A percentile compares a stretch with the other conserved stretches of the same genome.
phyloP scores from a whole-genome alignment of 2,113 vertebrate genomes.

The Equus przewalskii region DNA sequence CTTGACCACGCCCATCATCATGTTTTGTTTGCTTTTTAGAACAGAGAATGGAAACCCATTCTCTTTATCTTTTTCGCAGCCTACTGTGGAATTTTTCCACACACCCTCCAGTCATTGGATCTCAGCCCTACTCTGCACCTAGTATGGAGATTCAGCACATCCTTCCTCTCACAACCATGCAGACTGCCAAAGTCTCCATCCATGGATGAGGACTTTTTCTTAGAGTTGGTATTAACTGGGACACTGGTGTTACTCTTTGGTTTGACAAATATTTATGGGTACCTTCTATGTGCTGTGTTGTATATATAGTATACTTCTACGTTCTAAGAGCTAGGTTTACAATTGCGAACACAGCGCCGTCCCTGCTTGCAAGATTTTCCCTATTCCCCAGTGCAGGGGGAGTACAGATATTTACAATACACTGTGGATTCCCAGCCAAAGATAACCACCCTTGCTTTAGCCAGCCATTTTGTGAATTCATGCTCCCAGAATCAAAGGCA shows the following conservation, averaged over 20 bases:
- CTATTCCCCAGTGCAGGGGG: background rate
- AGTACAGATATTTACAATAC: background rate
- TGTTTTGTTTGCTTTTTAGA: background rate
- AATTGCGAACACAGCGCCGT: background rate
- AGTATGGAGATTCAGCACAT: accelerated
- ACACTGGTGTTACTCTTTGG: background rate
- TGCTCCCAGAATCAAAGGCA: background rate
- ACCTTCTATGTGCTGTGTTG: background rate
- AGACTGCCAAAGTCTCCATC: background rate
- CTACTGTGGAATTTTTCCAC: background rate
- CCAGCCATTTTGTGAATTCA: background rate
- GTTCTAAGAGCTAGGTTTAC: background rate
- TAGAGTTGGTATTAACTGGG: background rate
- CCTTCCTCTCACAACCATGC: background rate
- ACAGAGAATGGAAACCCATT: background rate
- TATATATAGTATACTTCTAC: too few relatives aligned
- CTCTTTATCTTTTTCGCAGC: background rate
- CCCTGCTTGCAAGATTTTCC: background rate
- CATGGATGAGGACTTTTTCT: background rate
- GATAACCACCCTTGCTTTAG: background rate
- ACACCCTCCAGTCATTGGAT: background rate
- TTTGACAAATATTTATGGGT: background rate
- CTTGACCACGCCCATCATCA: background rate
- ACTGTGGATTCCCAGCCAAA: background rate
- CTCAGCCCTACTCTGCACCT: background rate